Base-by-base conservation (phyloP, 2,797 vertebrate genomes). In the Dendrocincla tyrannina region DNA sequence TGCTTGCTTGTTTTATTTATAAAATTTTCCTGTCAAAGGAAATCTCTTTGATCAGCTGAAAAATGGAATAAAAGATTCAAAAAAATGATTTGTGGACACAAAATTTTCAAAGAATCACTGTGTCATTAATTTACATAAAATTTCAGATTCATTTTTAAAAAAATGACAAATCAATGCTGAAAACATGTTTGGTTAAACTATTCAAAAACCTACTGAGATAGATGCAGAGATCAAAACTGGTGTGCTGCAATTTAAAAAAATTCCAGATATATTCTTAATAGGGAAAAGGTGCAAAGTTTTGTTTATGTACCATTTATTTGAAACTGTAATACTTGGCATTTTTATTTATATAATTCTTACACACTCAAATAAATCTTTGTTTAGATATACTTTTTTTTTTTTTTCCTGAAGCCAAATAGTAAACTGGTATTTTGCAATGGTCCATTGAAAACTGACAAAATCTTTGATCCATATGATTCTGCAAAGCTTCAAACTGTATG, bases 111-210 rank as follows among this genome's bases (percentile, higher is more conserved):
- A 98, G 96, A 96, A 95, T 96, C 86, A 70, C 89, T 13, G 23
- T 96, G 78, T 89, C 91, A 89, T 96, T 96, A 96, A 96, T 97
- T 98, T 97, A 89, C 95, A 98, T 97, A 96, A 95, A 95, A 96
- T 81, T 96, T 97, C 89, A 91, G 78, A 96, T 98, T 98, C 78
- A 95, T 98, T 98, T 96, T 85, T 41, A 97, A 39, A 97, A 91
- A 96, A 96, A 96, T 92, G 94, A 95, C 94, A 98, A 96, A 97
- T 96, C 89, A 96, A 90, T 96, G 90, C 92, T 96, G 92, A 98
- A 97, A 97, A 80, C 41, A 75, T 11, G 1, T 91, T 96, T 63
- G 9, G 89, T 97, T 95, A 96, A 96, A 94, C 92, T 91, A 70
- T 66, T 64, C 62, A 89, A 63, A 96, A 96, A 73, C 37, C n/a